Percentiles rank a stretch among this genome's conserved stretches.
Evolutionary conservation across 23 tunicate genomes (phyloP).

Genomic region (Trididemnum clinides): DNA sequence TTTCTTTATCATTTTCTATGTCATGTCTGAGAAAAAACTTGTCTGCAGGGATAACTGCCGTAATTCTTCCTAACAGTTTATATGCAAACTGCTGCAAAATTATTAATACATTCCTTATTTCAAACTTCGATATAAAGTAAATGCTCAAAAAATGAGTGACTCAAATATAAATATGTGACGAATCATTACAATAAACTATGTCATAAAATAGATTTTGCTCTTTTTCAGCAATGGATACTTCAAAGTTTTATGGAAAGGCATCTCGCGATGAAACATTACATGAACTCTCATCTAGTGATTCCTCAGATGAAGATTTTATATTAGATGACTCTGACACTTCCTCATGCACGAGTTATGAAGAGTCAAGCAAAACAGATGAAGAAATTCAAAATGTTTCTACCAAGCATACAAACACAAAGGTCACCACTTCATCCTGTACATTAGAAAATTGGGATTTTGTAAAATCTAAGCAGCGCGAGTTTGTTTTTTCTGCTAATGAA

Average conservation of each 20-base stretch:
- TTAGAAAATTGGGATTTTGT: not conserved
- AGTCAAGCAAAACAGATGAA: not conserved
- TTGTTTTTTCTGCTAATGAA: not conserved
- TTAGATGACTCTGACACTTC: not conserved
- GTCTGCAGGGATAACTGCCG: not conserved
- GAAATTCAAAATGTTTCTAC: not conserved
- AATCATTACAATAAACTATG: not conserved
- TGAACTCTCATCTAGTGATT: not conserved
- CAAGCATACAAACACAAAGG: not conserved
- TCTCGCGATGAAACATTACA: not conserved
- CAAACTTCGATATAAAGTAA: not conserved
- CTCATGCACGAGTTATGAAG: not conserved
- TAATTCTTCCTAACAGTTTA: not conserved
- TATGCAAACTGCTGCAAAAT: not conserved
- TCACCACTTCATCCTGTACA: not conserved
- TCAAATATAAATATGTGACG: not conserved
- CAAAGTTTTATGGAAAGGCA: not conserved
- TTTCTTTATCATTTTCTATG: too few relatives aligned
- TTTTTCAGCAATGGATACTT: not conserved
- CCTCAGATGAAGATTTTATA: not conserved
- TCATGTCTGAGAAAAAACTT: not conserved
- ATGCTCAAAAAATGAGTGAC: not conserved
- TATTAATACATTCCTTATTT: not conserved
- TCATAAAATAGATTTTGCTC: not conserved
- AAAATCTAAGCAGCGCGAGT: not conserved